phyloP scores from a whole-genome alignment of 2,113 vertebrate species.

The Erythrocebus patas region DNA sequence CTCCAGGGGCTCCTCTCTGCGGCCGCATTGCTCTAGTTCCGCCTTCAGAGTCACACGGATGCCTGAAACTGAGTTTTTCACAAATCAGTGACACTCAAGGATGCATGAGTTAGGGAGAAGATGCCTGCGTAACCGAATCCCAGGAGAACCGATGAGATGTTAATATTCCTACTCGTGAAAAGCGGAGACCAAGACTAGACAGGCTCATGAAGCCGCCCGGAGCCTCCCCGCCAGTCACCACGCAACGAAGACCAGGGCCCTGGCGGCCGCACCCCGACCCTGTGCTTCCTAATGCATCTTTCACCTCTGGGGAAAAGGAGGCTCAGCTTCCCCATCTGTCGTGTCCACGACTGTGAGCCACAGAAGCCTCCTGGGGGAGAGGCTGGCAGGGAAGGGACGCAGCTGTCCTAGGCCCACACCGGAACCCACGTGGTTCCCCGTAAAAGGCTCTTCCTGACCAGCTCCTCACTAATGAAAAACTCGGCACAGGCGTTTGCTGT shows the following conservation, averaged over 20 bases:
- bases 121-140: fast-evolving
- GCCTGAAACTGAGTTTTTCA: neutral
- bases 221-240: fast-evolving
- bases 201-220: fast-evolving
- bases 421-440: fast-evolving
- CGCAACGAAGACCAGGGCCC: neutral
- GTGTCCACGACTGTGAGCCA: fast-evolving
- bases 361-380: neutral
- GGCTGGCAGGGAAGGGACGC: neutral
- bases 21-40: fast-evolving
- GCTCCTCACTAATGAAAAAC: neutral
- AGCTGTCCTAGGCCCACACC: neutral
- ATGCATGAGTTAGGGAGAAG: neutral
- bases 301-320: neutral
- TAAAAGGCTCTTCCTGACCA: fast-evolving
- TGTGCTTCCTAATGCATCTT: fast-evolving
- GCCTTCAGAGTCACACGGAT: fast-evolving
- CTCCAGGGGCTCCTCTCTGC: too few species aligned
- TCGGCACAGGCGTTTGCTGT: fast-evolving
- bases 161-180: neutral
- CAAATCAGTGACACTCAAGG: neutral
- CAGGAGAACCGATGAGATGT: neutral
- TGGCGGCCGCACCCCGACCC: neutral
- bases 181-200: fast-evolving
- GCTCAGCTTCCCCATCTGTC: fast-evolving